These are phyloP conservation scores for Lacerta bilineata DNA, from an alignment of 2,797 vertebrate genomes.

Conservation along the genomic window DNA sequence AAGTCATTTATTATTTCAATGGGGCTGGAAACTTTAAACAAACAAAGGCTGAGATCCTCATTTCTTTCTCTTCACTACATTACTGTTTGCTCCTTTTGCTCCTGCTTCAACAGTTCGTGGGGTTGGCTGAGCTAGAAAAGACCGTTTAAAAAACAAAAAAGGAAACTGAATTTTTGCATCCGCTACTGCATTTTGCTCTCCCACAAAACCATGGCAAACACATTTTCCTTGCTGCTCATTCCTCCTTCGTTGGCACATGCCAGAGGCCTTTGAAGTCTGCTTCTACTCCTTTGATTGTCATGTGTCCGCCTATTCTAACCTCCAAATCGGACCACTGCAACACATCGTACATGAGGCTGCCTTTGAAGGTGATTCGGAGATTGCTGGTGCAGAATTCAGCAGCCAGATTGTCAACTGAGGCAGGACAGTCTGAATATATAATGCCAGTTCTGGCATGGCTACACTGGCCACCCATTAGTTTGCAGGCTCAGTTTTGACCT, in stretches of 20 bases:
- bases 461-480: too few species aligned
- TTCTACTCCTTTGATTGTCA: neutral
- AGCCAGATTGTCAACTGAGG: too few species aligned
- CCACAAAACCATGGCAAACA: too few species aligned
- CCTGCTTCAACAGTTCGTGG: neutral
- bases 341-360: too few species aligned
- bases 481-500: too few species aligned
- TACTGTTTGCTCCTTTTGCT: neutral
- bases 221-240: neutral
- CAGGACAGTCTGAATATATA: too few species aligned
- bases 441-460: too few species aligned
- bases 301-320: neutral
- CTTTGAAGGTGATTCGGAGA: too few species aligned
- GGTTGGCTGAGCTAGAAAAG: neutral
- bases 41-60: neutral
- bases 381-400: too few species aligned
- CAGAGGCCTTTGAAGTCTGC: neutral
- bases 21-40: neutral
- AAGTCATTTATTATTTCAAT: neutral
- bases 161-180: neutral
- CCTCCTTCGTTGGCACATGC: neutral
- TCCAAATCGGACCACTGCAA: too few species aligned
- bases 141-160: too few species aligned
- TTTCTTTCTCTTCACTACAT: neutral
- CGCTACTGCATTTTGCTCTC: neutral